phyloP scores from a whole-genome alignment of 1,140 invertebrate genomes.

The Drosophila miranda region DNA sequence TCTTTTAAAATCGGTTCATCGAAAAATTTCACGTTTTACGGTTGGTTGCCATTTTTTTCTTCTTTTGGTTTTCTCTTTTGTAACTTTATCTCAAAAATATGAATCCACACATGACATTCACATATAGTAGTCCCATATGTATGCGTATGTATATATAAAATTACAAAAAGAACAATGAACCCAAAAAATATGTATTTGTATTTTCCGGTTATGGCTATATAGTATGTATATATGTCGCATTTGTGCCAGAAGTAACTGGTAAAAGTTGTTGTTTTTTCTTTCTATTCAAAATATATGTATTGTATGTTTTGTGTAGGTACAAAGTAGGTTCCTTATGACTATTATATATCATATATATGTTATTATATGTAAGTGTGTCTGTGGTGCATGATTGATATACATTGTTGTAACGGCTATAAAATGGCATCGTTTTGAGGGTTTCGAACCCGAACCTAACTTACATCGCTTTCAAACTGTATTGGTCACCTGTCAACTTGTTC shows the following conservation, averaged over 20 bases:
- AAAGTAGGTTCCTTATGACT: constrained; percentile 62
- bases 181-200: constrained; percentile 50
- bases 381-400: constrained; percentile 21
- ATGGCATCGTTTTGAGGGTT: constrained; percentile 61
- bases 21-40: constrained; percentile 57
- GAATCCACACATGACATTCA: constrained; percentile 59
- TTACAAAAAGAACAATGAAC: constrained; percentile 67
- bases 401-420: constrained; percentile 70
- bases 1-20: constrained; percentile 61
- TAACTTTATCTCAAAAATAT: constrained; percentile 70
- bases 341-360: constrained; percentile 37
- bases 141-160: constrained; percentile 60
- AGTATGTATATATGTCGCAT: too few relatives aligned
- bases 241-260: constrained; percentile 49
- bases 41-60: constrained; percentile 4
- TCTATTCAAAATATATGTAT: constrained; percentile 74
- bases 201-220: constrained; percentile 25
- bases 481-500: constrained; percentile 56
- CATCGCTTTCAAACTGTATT: constrained; percentile 41
- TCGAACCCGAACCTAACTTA: constrained; percentile 48
- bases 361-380: constrained; percentile 20
- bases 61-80: constrained; percentile 21
- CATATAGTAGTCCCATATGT: constrained; percentile 15
- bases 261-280: constrained; percentile 51
- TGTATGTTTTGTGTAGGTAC: constrained; percentile 59